phyloP scores from a whole-genome alignment of 2,888 invertebrate species.

The Bombyx huttoni region DNA sequence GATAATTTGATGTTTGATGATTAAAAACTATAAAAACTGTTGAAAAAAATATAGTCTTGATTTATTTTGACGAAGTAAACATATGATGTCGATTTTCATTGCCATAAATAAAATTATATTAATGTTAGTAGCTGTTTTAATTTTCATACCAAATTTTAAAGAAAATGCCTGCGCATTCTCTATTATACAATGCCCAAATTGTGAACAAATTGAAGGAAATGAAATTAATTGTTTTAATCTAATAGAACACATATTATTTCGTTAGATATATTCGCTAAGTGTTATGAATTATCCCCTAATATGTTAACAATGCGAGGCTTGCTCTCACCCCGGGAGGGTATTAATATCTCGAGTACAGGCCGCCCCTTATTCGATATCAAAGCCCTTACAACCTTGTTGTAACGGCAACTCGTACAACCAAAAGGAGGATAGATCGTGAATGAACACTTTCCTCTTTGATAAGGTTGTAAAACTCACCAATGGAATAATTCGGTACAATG shows the following conservation, averaged over 20 bases:
- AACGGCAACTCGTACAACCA: slow-evolving; percentile 11
- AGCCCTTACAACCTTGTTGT: slow-evolving; percentile 45
- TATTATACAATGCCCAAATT: too few relatives aligned
- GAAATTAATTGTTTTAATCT: background rate
- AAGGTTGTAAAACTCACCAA: slow-evolving; percentile 39
- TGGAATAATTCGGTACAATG: slow-evolving; percentile 45
- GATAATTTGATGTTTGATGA: too few relatives aligned
- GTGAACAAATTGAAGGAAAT: background rate
- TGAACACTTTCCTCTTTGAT: slow-evolving; percentile 24
- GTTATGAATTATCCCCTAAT: slow-evolving; percentile 58
- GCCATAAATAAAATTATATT: too few relatives aligned
- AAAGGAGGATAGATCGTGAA: slow-evolving; percentile 13
- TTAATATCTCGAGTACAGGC: slow-evolving; percentile 55
- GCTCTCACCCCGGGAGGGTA: slow-evolving; percentile 62
- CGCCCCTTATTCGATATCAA: slow-evolving; percentile 49
- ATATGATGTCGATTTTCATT: too few relatives aligned
- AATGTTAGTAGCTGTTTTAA: too few relatives aligned
- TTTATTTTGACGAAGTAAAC: too few relatives aligned
- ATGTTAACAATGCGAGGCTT: slow-evolving; percentile 66
- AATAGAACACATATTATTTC: slow-evolving; percentile 1
- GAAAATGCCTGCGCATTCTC: too few relatives aligned
- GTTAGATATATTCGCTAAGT: slow-evolving; percentile 14
- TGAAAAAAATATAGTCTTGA: too few relatives aligned
- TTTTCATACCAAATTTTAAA: too few relatives aligned
- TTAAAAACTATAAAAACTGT: too few relatives aligned